Percentiles rank a stretch among this genome's conserved stretches.
These are phyloP conservation scores for Pipa parva DNA, from an alignment of 2,113 vertebrate genomes.

Conservation along the genomic window DNA sequence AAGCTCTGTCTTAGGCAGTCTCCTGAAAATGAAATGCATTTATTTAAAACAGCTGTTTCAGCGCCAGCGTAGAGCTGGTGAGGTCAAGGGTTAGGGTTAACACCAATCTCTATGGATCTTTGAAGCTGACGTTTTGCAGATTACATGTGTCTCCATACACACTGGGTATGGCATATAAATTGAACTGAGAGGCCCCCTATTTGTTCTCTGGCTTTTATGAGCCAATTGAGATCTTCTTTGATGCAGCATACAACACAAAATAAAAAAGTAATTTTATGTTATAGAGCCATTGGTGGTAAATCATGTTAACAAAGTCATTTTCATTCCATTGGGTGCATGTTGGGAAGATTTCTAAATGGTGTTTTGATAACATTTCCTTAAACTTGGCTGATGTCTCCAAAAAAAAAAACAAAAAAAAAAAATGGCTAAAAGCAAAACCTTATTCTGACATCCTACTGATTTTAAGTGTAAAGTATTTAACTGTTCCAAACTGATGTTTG, in stretches of 20 bases:
- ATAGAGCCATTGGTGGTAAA: constrained; percentile 73
- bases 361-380: constrained; percentile 22
- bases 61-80: constrained; percentile 71
- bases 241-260: constrained; percentile 68
- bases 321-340: constrained; percentile 42
- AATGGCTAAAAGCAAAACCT: too few relatives aligned
- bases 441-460: too few relatives aligned
- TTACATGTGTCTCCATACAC: constrained; percentile 74
- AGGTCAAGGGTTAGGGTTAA: constrained; percentile 84
- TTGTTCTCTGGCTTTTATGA: constrained; percentile 80
- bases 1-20: constrained; percentile 58
- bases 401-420: not conserved
- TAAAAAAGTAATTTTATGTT: constrained; percentile 74
- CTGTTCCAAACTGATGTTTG: too few relatives aligned
- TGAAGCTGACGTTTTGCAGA: constrained; percentile 91
- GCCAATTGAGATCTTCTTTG: constrained; percentile 78
- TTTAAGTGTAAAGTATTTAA: too few relatives aligned
- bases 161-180: constrained; percentile 77
- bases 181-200: constrained; percentile 76
- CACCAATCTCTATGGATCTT: constrained; percentile 84
- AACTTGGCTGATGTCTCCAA: not conserved
- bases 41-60: constrained; percentile 91
- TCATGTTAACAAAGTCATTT: constrained; percentile 69
- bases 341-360: constrained; percentile 17
- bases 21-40: constrained; percentile 73